phyloP scores from a whole-genome alignment of 2,888 invertebrate species.

The Himalopsyche kuldschensis region DNA sequence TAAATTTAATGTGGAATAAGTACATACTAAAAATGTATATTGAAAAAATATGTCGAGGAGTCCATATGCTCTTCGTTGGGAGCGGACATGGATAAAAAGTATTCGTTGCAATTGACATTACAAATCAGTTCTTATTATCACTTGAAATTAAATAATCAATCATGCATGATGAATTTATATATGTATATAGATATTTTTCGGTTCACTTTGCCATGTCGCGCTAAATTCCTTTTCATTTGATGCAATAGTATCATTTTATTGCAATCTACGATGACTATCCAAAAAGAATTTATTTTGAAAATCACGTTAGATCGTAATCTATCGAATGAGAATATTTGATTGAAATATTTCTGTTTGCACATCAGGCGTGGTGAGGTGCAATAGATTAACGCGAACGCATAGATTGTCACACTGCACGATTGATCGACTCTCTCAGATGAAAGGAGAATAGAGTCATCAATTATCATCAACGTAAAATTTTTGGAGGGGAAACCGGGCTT shows the following conservation, averaged over 20 bases:
- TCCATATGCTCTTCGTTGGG: too few relatives aligned
- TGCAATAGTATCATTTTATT: not conserved
- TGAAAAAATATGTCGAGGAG: too few relatives aligned
- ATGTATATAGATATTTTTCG: too few relatives aligned
- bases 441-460: conserved; percentile 27
- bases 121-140: too few relatives aligned
- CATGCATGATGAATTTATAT: too few relatives aligned
- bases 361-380: not conserved
- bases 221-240: not conserved
- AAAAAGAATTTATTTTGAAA: conserved; percentile 7
- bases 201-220: too few relatives aligned
- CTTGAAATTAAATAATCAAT: too few relatives aligned
- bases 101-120: too few relatives aligned
- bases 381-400: conserved; percentile 16
- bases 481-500: not conserved
- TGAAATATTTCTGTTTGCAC: not conserved
- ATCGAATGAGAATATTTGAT: not conserved
- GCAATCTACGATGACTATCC: not conserved
- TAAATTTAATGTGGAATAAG: too few relatives aligned
- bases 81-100: too few relatives aligned
- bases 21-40: too few relatives aligned
- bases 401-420: conserved; percentile 28
- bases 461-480: conserved; percentile 18
- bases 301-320: not conserved
- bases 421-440: conserved; percentile 26